Conservation (phyloP, 2,113 vertebrate genomes). For the Hiodon tergisus region DNA sequence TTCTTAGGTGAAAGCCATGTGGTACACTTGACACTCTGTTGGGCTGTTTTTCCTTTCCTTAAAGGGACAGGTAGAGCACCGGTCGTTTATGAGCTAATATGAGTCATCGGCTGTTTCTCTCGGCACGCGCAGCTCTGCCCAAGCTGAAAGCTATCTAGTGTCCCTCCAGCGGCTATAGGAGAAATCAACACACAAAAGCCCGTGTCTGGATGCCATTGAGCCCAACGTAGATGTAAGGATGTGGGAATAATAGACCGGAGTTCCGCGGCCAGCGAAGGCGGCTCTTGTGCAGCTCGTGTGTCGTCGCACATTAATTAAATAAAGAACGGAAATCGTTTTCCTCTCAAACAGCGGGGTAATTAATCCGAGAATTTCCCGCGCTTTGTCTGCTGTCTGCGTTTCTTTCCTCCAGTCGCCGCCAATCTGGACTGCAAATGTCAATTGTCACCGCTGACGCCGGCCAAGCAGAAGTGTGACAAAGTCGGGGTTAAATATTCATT, state of each 20-base stretch:
- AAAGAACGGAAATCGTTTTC: constrained; percentile 43
- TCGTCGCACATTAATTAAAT: constrained; percentile 68
- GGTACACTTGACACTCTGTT: no score
- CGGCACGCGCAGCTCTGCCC: no score
- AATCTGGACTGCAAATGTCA: constrained; percentile 66
- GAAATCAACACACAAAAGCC: no score
- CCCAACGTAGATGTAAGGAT: no score
- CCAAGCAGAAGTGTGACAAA: constrained; percentile 6
- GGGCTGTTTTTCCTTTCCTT: no score
- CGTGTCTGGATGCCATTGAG: no score
- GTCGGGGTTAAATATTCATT: not conserved
- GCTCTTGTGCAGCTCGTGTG: constrained; percentile 40
- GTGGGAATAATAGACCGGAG: not conserved
- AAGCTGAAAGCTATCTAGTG: no score
- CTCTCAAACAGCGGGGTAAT: constrained; percentile 54
- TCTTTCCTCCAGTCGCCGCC: constrained; percentile 52
- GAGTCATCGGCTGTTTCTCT: no score
- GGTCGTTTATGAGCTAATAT: no score
- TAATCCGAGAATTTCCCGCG: constrained; percentile 53
- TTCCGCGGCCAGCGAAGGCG: constrained; percentile 12
- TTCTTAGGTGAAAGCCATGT: no score
- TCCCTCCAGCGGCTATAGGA: no score
- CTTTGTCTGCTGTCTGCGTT: constrained; percentile 46
- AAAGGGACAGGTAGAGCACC: no score
- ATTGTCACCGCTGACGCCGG: constrained; percentile 54